Base-by-base conservation (phyloP, 2,888 invertebrate species). In the Crocallis elinguaria region DNA sequence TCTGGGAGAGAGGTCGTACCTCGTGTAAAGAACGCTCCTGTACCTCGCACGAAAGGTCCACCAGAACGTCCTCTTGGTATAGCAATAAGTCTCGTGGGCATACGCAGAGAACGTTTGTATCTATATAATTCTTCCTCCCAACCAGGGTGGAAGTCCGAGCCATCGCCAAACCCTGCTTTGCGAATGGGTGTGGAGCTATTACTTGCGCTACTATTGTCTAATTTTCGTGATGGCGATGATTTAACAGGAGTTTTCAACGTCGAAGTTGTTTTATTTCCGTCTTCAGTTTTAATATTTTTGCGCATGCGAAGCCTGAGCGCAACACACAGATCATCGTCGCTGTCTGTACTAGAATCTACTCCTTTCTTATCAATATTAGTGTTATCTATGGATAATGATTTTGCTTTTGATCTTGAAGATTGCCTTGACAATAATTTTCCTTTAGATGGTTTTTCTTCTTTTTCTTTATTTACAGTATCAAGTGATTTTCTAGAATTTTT, bases 121-220 rank as follows among this genome's bases (percentile, higher is more conserved):
- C 94, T 94, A 71, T 95, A 96, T 12, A 97, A 93, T 72, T 96
- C 96, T 74, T 96, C 95, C 83, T 96, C 96, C 96, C 96, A 96
- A 0, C 96, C 95, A 0, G 96, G 95, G 64, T 94, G 93, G 71
- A 95, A 95, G 72, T 94, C 94, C 32, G 94, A 94, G 23, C 94
- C 94, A 75, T 94, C 94, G 2, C 95, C 95, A 73, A 94, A 94
- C 23, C 92, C 86, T n/a, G 94, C 93, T 76, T 94, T 94, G 21
- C 82, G 80, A 16, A 83, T 63, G 11, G 82, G 81, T 7, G 84
- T 86, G 7, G 87, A 86, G 69, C 81, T 78, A 55, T 72, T 82
- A 61, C 83, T 86, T 33, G 77, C 73, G 56, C 73, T 77, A 53
- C 76, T 83, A 36, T 57, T 79, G 49, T 91, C 86, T 56, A 80